Percentiles rank a stretch among this genome's conserved stretches.
phyloP scores from a whole-genome alignment of 2,888 invertebrate genomes.

The Eilema caniola region DNA sequence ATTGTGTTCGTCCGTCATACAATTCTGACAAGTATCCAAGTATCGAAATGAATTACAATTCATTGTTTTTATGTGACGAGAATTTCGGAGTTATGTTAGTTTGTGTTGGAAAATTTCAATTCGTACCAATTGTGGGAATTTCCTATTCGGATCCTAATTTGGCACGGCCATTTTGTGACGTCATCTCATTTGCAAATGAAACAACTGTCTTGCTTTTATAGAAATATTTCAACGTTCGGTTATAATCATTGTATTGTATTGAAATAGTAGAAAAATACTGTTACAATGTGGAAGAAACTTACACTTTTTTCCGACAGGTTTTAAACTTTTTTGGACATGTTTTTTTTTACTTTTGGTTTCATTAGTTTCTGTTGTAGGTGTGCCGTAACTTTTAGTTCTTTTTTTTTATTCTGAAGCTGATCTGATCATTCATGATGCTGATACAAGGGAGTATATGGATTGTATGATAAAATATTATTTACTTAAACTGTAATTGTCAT shows the following conservation, averaged over 20 bases:
- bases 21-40: constrained; percentile 25
- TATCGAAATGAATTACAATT: constrained; percentile 28
- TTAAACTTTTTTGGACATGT: background rate
- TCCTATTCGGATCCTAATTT: constrained; percentile 4
- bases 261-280: background rate
- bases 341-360: background rate
- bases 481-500: too few relatives aligned
- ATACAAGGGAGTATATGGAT: too few relatives aligned
- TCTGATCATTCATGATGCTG: too few relatives aligned
- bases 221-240: background rate
- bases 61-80: constrained; percentile 27
- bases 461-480: too few relatives aligned
- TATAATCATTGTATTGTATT: background rate
- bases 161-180: background rate
- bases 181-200: constrained; percentile 3
- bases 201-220: background rate
- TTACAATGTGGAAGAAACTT: background rate
- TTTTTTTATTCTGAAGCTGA: background rate
- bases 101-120: constrained; percentile 9
- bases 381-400: background rate
- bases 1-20: constrained; percentile 47
- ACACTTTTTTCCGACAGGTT: background rate
- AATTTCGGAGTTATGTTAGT: constrained; percentile 15
- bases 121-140: background rate
- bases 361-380: background rate